Base-by-base conservation (phyloP, 2,113 vertebrate species). In the Tachysurus fulvidraco region DNA sequence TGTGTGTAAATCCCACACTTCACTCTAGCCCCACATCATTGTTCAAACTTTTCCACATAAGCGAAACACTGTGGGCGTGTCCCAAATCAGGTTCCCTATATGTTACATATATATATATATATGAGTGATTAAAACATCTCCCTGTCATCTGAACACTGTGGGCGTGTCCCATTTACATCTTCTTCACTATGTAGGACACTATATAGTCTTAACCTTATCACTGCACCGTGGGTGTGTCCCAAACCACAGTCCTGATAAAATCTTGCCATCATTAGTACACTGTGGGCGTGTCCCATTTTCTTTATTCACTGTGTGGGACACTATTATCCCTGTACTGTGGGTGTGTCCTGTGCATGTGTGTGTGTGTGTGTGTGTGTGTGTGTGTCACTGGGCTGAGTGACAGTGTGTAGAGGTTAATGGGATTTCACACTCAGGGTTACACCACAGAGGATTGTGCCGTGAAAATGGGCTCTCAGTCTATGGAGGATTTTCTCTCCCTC, bases 391-490 rank as follows among this genome's bases (percentile, higher is more conserved):
- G 91, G 90, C 92, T 88, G n/a, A n/a, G n/a, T n/a, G 90, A 92
- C 91, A 91, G 88, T 91, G 92, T 88, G 81, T 88, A 90, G 79
- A 87, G 84, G 88, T 90, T 94, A 94, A 94, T 94, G 93, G 93
- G 94, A 95, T 95, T 94, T 95, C 91, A 94, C 83, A 91, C 93
- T 95, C 89, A 14, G 86, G 81, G 81, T 54, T 57, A 90, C 90
- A 89, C 90, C 90, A 85, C 89, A 87, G 77, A 86, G 91, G 92
- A 87, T 92, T n/a, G 81, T 88, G 77, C 90, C 89, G 89, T 89
- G 82, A 92, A 84, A 94, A 94, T 91, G 92, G 91, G 91, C 91
- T 93, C 92, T 92, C 89, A 86, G 90, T 90, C 90, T 90, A 89
- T 86, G 54, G 85, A 88, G 93, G 92, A 93, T 92, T 91, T 88